These are phyloP conservation scores for Aphaenogaster rudis DNA, from an alignment of 1,140 invertebrate species.

Conservation along the genomic window DNA sequence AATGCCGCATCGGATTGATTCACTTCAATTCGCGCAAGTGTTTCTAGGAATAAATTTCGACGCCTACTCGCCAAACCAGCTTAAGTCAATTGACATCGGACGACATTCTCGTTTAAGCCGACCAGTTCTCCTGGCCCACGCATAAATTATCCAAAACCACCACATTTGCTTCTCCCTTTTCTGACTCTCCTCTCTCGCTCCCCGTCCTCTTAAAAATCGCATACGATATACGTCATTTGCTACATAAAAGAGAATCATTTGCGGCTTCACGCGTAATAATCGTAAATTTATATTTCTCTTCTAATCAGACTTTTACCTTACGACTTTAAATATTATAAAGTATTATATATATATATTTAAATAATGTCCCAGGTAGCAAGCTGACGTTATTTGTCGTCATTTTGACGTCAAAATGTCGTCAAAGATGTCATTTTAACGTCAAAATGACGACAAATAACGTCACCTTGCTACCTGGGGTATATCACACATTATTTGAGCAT, in stretches of 20 bases:
- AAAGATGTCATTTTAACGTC: no score
- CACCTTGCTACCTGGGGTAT: not conserved
- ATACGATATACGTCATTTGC: not conserved
- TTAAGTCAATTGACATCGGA: constrained; percentile 51
- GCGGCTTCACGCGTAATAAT: not conserved
- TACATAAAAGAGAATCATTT: not conserved
- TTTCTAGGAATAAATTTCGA: constrained; percentile 54
- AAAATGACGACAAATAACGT: no score
- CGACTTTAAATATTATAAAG: not conserved
- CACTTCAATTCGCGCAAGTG: constrained; percentile 20
- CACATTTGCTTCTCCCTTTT: not conserved
- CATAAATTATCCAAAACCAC: constrained; percentile 28
- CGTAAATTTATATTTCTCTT: not conserved
- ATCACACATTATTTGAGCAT: not conserved
- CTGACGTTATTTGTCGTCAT: no score
- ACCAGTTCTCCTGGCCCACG: not conserved
- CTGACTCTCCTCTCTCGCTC: not conserved
- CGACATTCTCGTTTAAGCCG: not conserved
- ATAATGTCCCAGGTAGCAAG: no score
- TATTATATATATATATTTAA: not conserved
- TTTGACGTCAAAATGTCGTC: no score
- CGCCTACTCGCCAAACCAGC: constrained; percentile 6
- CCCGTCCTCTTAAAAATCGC: not conserved
- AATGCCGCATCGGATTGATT: constrained; percentile 1
- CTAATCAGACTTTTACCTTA: not conserved